A percentile compares a stretch with the other conserved stretches of the same genome.
Conservation (phyloP, 1,140 invertebrate species). For the Papilio xuthus region DNA sequence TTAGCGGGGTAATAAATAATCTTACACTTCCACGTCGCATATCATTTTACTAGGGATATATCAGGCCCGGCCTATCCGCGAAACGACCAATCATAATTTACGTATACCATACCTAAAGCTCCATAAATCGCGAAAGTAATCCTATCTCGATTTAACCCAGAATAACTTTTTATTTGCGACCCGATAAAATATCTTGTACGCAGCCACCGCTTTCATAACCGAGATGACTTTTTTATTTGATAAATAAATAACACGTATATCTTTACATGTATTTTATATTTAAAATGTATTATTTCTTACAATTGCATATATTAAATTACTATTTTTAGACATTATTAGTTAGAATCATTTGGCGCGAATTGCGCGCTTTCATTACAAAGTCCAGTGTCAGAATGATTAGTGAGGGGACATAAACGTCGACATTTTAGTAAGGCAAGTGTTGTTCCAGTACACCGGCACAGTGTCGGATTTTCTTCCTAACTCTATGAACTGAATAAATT, state of each 20-base stretch:
- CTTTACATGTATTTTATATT: background rate
- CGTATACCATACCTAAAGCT: slow-evolving; percentile 52
- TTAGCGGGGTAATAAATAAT: slow-evolving; percentile 77
- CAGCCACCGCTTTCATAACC: slow-evolving; percentile 6
- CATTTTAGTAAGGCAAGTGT: no score
- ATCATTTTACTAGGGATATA: slow-evolving; percentile 75
- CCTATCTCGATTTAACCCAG: slow-evolving; percentile 51
- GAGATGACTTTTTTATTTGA: slow-evolving; percentile 18
- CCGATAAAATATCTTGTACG: slow-evolving; percentile 45
- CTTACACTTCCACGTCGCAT: slow-evolving; percentile 69
- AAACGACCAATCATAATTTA: slow-evolving; percentile 71
- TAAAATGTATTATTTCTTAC: background rate
- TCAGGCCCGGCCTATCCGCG: slow-evolving; percentile 62
- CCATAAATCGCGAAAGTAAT: slow-evolving; percentile 58
- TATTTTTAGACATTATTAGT: no score
- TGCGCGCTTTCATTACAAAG: no score
- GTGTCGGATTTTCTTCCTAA: no score
- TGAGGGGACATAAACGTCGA: no score
- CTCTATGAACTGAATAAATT: no score
- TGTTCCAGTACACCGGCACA: no score
- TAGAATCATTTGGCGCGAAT: no score
- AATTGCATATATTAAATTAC: no score
- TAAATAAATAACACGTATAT: background rate
- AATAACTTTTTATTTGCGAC: slow-evolving; percentile 46
- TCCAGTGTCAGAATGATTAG: no score